Evolutionary conservation across 1,140 invertebrate genomes (phyloP), one percentile per base, ranked within the genome.

Genomic region (Varroa destructor): DNA sequence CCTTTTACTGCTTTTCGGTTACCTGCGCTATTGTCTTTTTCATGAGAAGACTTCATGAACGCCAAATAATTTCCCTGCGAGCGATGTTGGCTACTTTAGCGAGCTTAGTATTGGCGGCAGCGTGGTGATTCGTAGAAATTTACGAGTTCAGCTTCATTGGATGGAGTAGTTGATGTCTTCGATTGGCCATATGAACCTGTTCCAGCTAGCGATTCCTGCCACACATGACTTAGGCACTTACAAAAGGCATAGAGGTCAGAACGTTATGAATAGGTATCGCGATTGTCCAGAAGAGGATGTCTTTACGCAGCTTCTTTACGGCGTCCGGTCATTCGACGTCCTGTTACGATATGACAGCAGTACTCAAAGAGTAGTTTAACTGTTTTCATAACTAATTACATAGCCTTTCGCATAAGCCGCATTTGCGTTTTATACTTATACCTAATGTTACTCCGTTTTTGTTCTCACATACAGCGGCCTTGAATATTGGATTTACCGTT

Each of bases 251-350:
- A 67, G 40, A 67, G 37, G 61, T 67, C 61, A 67, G 37, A 67
- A 67, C 37, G 46, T 67, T 46, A 37, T 67, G 10, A 67, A 67
- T 46, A 40, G 61, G 2, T 67, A 67, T 46, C 61, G 61, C 5
- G 61, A 67, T 37, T 67, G 61, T 46, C 61, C 14, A 8, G 61
- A 67, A 8, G 61, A 67, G 46, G 61, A 67, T 40, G 61, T 67
- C 8, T 67, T 67, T 37, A 67, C 61, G 8, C 61, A 67, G 37
- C 37, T 67, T 40, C 61, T 67, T 37, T 67, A 67, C 61, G 61
- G 61, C 2, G 46, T 67, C 61, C 12, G 61, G 37, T 40, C 61
- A 12, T 37, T 67, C 12, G 61, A 67, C 61, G 61, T 40, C 61
- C 61, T 12, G 61, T 37, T 14, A 37, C 61, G 1, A 37, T 40